These are phyloP conservation scores for Etheostoma perlongum DNA, from an alignment of 2,797 vertebrate genomes.

Conservation along the genomic window DNA sequence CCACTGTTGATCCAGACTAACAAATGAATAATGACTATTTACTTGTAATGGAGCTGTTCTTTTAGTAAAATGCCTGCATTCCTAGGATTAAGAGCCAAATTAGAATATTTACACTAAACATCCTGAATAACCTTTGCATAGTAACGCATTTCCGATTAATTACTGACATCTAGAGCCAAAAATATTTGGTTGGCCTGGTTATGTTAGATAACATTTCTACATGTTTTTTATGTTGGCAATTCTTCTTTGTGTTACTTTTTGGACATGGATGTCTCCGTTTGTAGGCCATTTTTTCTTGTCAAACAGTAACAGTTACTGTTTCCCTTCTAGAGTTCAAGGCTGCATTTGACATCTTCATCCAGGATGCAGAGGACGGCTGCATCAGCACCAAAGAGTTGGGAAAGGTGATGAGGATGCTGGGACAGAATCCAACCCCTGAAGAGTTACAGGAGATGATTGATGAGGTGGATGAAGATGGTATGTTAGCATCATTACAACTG, in stretches of 20 bases:
- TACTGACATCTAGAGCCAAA: background rate
- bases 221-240: background rate
- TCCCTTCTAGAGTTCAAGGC: slow-evolving; percentile 92
- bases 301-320: slow-evolving; percentile 1
- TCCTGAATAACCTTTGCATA: background rate
- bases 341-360: slow-evolving; percentile 97
- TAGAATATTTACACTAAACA: background rate
- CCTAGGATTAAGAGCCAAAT: background rate
- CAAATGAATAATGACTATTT: background rate
- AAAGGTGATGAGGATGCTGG: slow-evolving; percentile 93
- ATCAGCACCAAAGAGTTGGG: slow-evolving; percentile 89
- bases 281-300: background rate
- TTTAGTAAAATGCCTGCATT: background rate
- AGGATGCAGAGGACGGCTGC: slow-evolving; percentile 90
- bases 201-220: background rate
- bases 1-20: too few species aligned
- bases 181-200: background rate
- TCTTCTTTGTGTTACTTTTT: background rate
- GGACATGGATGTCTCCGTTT: background rate
- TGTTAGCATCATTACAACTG: slow-evolving; percentile 11
- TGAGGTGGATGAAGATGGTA: slow-evolving; percentile 98
- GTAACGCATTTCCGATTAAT: background rate
- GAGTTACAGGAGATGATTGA: slow-evolving; percentile 99
- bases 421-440: slow-evolving; percentile 97
- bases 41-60: background rate